Evolutionary conservation across 1,140 invertebrate species (phyloP), one percentile per base, ranked within the genome.

Genomic region (Nasonia longicornis): DNA sequence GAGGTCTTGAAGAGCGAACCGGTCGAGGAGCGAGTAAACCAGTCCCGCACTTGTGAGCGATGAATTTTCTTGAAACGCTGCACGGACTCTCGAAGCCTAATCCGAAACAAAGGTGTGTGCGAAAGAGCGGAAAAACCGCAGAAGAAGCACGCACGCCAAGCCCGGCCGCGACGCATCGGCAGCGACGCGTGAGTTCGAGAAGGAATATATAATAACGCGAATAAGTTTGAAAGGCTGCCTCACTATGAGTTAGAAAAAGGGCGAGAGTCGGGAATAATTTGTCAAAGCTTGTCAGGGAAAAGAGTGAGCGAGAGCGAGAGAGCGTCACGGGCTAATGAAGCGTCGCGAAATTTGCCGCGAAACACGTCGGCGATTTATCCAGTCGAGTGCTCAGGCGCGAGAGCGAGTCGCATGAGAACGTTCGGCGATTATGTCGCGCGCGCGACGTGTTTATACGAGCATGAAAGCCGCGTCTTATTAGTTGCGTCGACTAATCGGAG

Each of bases 271-370:
- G 84, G 86, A 87, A 88, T 89, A 89, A 90, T 90, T 89, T 90
- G 89, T 89, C 88, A 90, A 89, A 88, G 84, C 7, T 88, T 89
- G 87, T 89, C 88, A 87, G 86, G 86, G 85, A 48, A 86, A 88
- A 89, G 86, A 89, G 84, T 16, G 48, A 14, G 48, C 2, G 3
- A 35, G 31, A 52, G 20, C 70, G 81, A 85, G 85, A 84, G 84
- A 84, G 82, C 85, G 86, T 84, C 85, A 84, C 81, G 84, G 85
- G 83, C 86, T 90, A 89, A 90, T 90, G 88, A 90, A 89, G 88
- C 88, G 88, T 89, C 88, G 86, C 84, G 86, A 89, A 89, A 88
- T 89, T 87, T 84, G 84, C 87, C 73, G 84, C 86, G 87, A 86
- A 88, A 89, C 89, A 89, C 86, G 88, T 85, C 84, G 87, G 87